A percentile compares a stretch with the other conserved stretches of the same genome.
Conservation (phyloP, 2,888 invertebrate species). For the Schizaphis graminum region DNA sequence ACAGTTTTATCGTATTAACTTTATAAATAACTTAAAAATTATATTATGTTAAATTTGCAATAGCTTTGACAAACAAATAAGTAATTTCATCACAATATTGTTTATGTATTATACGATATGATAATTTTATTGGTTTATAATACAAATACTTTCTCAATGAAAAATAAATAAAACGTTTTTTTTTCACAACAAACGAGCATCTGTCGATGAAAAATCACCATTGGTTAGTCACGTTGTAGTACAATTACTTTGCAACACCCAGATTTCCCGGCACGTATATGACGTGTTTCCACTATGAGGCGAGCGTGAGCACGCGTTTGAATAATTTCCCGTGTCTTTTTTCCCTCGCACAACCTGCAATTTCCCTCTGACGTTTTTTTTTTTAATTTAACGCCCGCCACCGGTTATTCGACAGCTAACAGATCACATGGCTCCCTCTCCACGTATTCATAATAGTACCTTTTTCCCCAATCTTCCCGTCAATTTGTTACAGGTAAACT, state of each 20-base stretch:
- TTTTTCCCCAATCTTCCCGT: constrained; percentile 43
- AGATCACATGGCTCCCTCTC: constrained; percentile 45
- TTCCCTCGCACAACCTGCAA: neutral
- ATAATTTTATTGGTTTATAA: neutral
- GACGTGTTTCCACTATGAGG: constrained; percentile 37
- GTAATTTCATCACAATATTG: neutral
- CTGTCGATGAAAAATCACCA: constrained; percentile 42
- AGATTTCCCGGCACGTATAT: constrained; percentile 48
- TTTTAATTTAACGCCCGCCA: constrained; percentile 60
- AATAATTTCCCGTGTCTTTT: constrained; percentile 50
- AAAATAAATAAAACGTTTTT: constrained; percentile 11
- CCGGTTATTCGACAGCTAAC: constrained; percentile 65
- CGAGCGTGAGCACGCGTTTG: constrained; percentile 31
- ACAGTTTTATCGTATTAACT: neutral
- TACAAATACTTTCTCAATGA: neutral
- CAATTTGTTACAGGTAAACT: constrained; percentile 62
- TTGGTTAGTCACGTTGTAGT: constrained; percentile 57
- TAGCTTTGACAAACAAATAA: neutral
- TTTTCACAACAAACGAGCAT: neutral
- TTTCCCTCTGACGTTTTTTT: constrained; percentile 42
- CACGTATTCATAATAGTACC: constrained; percentile 51
- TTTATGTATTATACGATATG: neutral
- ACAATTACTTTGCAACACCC: constrained; percentile 41
- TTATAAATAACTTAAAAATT: neutral
- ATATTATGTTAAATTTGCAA: neutral